Base-by-base conservation (phyloP, 2,113 vertebrate species). In the Notiomystis cincta region DNA sequence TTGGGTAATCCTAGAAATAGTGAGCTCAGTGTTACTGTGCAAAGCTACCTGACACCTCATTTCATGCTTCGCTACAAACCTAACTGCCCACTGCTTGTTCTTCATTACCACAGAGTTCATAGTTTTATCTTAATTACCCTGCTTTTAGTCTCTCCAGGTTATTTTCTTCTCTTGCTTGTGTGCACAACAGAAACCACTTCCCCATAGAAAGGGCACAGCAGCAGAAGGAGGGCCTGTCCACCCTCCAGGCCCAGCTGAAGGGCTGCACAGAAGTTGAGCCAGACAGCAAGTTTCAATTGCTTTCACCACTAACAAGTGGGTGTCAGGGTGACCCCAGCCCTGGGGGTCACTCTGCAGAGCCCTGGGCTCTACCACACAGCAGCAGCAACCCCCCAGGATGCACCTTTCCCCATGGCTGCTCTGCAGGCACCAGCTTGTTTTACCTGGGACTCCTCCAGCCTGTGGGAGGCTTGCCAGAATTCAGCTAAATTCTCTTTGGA, bases 191-290 rank as follows among this genome's bases (percentile, higher is more conserved):
- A 85, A 79, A 64, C 5, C 51, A n/a, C 53, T 13, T 25, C 2
- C 9, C 69, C 42, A 47, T 38, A 67, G 61, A 58, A 53, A 79
- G 17, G 17, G 58, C 45, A 33, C 8, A 5, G 56, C 42, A 45
- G 51, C 0, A 0, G n/a, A 70, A 19, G 8, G 40, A 76, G 15
- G 15, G 15, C 17, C 24, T 1, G 6, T 33, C 60, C 78, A 47
- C 24, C 33, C 53, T 54, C 61, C 1, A 1, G 65, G 51, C 66
- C 47, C 42, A n/a, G 89, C n/a, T 31, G 47, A 73, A 45, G 15
- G 42, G 31, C 57, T 54, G 35, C 53, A 38, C 42, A 62, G n/a
- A 54, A 67, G 12, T 13, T 18, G 65, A 3, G 11, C 23, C 4
- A 3, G 28, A 27, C 27, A 78, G 61, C n/a, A 48, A 28, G 16